Percentiles rank a stretch among this genome's conserved stretches.
phyloP scores from a whole-genome alignment of 2,797 vertebrate species.

The Phataginus tricuspis region DNA sequence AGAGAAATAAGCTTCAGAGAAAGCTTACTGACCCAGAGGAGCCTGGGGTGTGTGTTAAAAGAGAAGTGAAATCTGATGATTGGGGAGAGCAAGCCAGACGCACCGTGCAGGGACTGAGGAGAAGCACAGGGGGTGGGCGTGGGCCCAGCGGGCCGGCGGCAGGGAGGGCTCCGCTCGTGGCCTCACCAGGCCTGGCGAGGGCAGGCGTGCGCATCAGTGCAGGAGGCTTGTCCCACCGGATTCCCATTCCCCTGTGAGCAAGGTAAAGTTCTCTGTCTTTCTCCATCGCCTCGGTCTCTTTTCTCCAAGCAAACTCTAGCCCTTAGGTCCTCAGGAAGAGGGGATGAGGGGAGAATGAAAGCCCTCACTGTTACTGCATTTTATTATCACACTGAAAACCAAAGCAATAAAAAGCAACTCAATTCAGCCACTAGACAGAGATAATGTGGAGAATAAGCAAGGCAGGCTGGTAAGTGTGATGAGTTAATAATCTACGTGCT shows the following conservation, averaged over 20 bases:
- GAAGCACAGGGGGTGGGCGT: rapidly evolving
- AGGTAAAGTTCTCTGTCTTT: background rate
- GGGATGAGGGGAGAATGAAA: background rate
- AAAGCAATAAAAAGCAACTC: background rate
- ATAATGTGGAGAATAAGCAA: constrained; percentile 46
- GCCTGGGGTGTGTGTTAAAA: background rate
- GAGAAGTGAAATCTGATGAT: background rate
- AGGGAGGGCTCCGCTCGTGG: rapidly evolving
- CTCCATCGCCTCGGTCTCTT: background rate
- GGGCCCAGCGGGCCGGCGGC: background rate
- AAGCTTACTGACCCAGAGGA: background rate
- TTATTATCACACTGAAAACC: constrained; percentile 18
- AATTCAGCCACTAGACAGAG: background rate
- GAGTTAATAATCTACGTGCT: constrained; percentile 56
- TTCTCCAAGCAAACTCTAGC: background rate
- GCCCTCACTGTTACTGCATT: background rate
- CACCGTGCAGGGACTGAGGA: background rate
- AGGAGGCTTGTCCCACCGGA: background rate
- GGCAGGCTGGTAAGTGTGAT: constrained; percentile 13
- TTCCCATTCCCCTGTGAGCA: background rate
- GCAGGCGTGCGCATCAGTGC: background rate
- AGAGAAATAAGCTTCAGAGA: background rate
- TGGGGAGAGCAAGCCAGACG: background rate
- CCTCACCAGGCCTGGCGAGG: background rate
- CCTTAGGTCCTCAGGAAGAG: background rate